Evolutionary conservation across 2,113 vertebrate genomes (phyloP).

Genomic region (Oenanthe melanoleuca): DNA sequence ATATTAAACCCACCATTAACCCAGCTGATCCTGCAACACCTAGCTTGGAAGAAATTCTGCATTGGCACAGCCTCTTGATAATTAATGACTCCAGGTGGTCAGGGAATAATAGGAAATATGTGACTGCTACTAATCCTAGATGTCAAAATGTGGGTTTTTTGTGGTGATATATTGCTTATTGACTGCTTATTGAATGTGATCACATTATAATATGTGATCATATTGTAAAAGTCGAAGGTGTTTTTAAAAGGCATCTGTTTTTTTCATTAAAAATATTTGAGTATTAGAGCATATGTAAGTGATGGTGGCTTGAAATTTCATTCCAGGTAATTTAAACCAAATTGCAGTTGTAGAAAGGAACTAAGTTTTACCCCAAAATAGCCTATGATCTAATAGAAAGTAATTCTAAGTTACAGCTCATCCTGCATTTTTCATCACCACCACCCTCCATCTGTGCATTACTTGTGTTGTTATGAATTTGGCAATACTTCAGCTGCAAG

Average conservation of each 20-base stretch:
- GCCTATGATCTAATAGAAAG: conserved; percentile 29
- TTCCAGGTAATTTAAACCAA: background rate
- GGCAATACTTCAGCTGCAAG: conserved; percentile 7
- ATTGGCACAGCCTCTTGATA: background rate
- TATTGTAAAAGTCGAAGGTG: background rate
- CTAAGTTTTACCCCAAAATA: conserved; percentile 12
- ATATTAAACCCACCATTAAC: background rate
- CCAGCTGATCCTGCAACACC: background rate
- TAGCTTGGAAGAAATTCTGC: background rate
- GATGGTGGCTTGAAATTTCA: background rate
- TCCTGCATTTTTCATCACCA: conserved; percentile 16
- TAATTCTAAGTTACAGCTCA: conserved; percentile 29
- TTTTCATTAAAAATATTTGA: background rate
- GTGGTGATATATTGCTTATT: background rate
- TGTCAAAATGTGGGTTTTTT: background rate
- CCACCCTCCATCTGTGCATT: conserved; percentile 38
- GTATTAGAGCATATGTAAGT: background rate
- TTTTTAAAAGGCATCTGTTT: background rate
- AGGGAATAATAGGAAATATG: background rate
- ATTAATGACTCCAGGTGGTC: background rate
- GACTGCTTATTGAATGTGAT: background rate
- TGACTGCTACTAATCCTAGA: background rate
- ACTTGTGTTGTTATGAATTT: conserved; percentile 45
- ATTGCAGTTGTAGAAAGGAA: background rate
- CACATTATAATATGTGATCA: background rate